These are phyloP conservation scores for Hemiscyllium ocellatum DNA, from an alignment of 2,113 vertebrate genomes.

Conservation along the genomic window DNA sequence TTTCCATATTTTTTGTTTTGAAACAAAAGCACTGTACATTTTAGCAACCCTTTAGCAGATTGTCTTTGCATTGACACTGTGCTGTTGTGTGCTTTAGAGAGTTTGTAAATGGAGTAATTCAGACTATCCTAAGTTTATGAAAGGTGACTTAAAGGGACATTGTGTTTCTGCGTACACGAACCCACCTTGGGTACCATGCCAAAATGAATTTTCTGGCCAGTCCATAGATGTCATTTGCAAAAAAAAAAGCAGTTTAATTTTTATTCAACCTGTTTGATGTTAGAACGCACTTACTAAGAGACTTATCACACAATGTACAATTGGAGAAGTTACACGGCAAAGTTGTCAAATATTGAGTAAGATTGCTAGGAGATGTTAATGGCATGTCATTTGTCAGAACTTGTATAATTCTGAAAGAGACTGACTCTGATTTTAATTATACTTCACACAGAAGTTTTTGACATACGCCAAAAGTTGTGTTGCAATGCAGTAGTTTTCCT, in stretches of 20 bases:
- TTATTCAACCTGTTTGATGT: not conserved
- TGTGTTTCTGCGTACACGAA: slow-evolving; percentile 17
- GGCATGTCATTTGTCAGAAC: not conserved
- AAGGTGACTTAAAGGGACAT: slow-evolving; percentile 32
- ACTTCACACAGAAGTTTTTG: not conserved
- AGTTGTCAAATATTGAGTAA: not conserved
- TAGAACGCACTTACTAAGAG: not conserved
- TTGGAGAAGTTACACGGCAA: not conserved
- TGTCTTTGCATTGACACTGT: slow-evolving; percentile 12
- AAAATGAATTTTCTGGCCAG: not conserved
- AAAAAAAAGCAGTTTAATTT: not conserved
- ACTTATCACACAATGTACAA: not conserved
- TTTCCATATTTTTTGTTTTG: not conserved
- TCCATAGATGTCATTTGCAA: not conserved
- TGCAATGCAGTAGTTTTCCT: slow-evolving; percentile 10
- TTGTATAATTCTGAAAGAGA: not conserved
- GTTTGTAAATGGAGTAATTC: slow-evolving; percentile 26
- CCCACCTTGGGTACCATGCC: not conserved
- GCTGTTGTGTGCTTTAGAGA: slow-evolving; percentile 28
- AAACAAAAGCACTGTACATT: not conserved
- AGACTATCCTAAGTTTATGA: slow-evolving; percentile 27
- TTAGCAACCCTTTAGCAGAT: slow-evolving; percentile 10
- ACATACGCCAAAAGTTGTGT: not conserved
- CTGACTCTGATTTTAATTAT: not conserved
- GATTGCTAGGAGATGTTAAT: not conserved